These are phyloP conservation scores for Melanaphis sacchari DNA, from an alignment of 1,140 invertebrate species.

Conservation along the genomic window DNA sequence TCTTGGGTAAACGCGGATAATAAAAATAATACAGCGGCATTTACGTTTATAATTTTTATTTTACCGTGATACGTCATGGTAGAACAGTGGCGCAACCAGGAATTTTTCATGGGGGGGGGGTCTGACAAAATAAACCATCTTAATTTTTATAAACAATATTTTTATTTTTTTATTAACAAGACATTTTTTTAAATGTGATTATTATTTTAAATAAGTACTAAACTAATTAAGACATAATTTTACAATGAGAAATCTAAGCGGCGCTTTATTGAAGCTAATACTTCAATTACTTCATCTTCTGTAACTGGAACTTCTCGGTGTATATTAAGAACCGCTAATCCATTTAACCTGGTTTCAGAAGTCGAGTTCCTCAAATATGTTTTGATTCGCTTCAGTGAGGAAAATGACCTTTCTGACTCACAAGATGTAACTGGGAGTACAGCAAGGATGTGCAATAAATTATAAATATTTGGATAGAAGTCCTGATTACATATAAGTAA, in stretches of 20 bases:
- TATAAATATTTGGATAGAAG: neutral
- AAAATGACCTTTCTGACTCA: neutral
- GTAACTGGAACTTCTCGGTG: slow-evolving; percentile 9
- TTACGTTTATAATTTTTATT: too few relatives aligned
- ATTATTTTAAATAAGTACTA: too few relatives aligned
- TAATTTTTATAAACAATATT: neutral
- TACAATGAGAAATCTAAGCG: neutral
- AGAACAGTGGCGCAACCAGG: too few relatives aligned
- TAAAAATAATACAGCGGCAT: too few relatives aligned
- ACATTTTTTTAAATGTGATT: too few relatives aligned
- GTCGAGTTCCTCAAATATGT: too few relatives aligned
- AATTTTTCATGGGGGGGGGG: too few relatives aligned
- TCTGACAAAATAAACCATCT: neutral
- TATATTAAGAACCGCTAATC: neutral
- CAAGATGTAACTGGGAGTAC: slow-evolving; percentile 9
- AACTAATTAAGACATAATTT: neutral
- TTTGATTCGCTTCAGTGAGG: neutral
- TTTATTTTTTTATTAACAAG: too few relatives aligned
- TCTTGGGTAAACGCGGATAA: too few relatives aligned
- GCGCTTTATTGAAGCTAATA: neutral
- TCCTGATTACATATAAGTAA: neutral
- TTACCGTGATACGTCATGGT: too few relatives aligned
- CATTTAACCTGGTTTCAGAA: too few relatives aligned
- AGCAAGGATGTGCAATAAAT: slow-evolving; percentile 3
- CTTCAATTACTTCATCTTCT: neutral